phyloP scores from a whole-genome alignment of 2,797 vertebrate genomes.

The Glossophaga mutica region DNA sequence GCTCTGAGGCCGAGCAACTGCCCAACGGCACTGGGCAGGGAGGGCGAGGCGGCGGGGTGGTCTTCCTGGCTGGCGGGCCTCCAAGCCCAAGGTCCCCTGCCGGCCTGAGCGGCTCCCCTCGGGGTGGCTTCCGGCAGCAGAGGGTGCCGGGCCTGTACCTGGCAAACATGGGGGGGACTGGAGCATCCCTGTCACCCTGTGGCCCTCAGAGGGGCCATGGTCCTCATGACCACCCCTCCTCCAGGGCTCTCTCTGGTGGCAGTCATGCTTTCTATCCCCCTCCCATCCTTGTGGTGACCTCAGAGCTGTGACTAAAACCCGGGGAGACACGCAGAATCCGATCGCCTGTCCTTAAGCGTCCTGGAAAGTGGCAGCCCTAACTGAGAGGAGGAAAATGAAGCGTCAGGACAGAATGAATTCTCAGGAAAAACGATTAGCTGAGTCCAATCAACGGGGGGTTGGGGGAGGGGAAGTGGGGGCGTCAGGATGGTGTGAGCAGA shows the following conservation, averaged over 20 bases:
- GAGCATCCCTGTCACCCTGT: rapidly evolving
- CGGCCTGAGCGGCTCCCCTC: rapidly evolving
- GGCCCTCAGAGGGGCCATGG: rapidly evolving
- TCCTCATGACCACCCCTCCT: background rate
- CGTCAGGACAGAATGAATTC: background rate
- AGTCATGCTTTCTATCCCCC: background rate
- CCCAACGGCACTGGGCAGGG: rapidly evolving
- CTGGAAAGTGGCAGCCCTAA: background rate
- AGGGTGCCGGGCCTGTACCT: rapidly evolving
- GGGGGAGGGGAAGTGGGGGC: background rate
- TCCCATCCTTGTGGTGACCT: constrained; percentile 37
- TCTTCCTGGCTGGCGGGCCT: background rate
- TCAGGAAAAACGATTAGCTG: constrained; percentile 24
- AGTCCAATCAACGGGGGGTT: background rate
- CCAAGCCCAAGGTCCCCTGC: background rate
- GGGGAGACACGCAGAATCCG: constrained; percentile 15
- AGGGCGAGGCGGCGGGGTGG: rapidly evolving
- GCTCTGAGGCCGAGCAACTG: rapidly evolving
- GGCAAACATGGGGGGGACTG: rapidly evolving
- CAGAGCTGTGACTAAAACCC: background rate
- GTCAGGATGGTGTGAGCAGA: background rate
- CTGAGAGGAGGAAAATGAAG: background rate
- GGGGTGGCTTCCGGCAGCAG: background rate
- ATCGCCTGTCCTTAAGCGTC: constrained; percentile 24
- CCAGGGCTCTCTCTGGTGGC: background rate